These are phyloP conservation scores for Trachythela sp. DNA, from an alignment of 64 coral and sea anemone genomes.

Conservation along the genomic window DNA sequence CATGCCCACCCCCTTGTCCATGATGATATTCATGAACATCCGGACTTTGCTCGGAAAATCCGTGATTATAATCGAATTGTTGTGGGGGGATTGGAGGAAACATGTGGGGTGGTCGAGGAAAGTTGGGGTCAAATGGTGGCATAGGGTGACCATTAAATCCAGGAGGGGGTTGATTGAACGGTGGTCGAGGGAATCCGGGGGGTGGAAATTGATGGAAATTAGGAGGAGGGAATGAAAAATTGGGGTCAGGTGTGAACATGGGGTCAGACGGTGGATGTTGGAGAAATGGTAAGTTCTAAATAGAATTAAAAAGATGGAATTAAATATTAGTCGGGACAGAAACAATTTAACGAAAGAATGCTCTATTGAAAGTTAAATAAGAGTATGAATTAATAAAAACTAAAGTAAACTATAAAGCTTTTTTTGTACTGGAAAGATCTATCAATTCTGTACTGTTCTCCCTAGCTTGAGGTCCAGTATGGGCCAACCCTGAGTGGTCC, in stretches of 20 bases:
- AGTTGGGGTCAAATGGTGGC: background rate
- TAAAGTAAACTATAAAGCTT: too few species aligned
- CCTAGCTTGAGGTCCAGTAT: too few species aligned
- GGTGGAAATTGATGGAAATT: slow-evolving; percentile 66
- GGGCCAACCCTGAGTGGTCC: too few species aligned
- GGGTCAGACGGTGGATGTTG: slow-evolving; percentile 45
- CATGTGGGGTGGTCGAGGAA: slow-evolving; percentile 53
- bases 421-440: too few species aligned
- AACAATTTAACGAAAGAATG: background rate
- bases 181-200: slow-evolving; percentile 54
- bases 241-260: slow-evolving; percentile 25
- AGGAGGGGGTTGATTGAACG: slow-evolving; percentile 67
- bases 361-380: background rate
- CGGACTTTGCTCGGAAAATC: slow-evolving; percentile 18
- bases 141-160: slow-evolving; percentile 44
- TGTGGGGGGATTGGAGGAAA: slow-evolving; percentile 58
- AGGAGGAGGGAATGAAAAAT: slow-evolving; percentile 46
- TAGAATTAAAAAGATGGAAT: background rate
- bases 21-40: slow-evolving; percentile 34
- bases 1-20: slow-evolving; percentile 18
- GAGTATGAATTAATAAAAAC: too few species aligned
- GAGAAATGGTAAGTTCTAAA: slow-evolving; percentile 27
- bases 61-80: slow-evolving; percentile 79
- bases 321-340: background rate
- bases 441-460: too few species aligned